A percentile compares a stretch with the other conserved stretches of the same genome.
Evolutionary conservation across 2,113 vertebrate species (phyloP).

Genomic region (Mobula birostris): DNA sequence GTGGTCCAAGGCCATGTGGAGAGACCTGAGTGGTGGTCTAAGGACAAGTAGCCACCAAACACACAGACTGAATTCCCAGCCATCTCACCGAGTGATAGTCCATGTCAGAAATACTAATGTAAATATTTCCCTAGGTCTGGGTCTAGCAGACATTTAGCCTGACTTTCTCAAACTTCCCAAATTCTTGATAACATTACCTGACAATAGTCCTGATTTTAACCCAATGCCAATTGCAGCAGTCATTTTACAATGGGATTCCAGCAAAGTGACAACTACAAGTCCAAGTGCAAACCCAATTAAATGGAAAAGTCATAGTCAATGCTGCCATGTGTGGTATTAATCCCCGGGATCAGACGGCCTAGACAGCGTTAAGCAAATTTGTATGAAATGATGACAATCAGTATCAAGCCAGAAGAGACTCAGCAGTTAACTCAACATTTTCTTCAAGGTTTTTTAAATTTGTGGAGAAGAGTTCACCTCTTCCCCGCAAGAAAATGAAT

Average conservation of each 20-base stretch:
- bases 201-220: not conserved
- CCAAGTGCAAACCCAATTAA: not conserved
- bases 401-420: not conserved
- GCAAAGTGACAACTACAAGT: not conserved
- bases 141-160: not conserved
- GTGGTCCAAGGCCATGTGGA: no score
- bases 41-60: not conserved
- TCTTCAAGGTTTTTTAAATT: not conserved
- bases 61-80: not conserved
- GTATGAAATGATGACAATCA: not conserved
- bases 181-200: not conserved
- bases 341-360: not conserved
- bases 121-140: not conserved
- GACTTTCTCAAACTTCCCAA: not conserved
- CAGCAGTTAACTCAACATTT: not conserved
- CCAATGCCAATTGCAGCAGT: not conserved
- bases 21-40: no score
- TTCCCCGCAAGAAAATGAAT: no score
- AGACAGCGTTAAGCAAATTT: not conserved
- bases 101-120: not conserved
- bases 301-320: not conserved
- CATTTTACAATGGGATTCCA: not conserved
- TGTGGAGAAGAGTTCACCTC: not conserved
- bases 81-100: not conserved
- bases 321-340: not conserved